Evolutionary conservation across 2,113 vertebrate genomes (phyloP).

Genomic region (Cariama cristata): DNA sequence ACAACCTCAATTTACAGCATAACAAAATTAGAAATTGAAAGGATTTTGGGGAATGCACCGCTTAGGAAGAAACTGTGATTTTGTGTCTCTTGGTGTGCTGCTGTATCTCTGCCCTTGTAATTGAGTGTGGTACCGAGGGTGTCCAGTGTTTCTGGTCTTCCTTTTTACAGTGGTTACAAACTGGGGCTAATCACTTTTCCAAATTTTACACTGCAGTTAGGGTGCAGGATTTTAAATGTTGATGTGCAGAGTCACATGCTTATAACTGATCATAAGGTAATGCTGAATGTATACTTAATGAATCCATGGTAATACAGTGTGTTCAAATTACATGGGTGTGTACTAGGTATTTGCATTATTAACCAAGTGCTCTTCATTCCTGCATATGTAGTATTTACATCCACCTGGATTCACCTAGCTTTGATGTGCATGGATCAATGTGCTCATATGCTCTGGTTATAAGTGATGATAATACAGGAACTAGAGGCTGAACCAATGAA

Average conservation of each 20-base stretch:
- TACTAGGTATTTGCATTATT: background rate
- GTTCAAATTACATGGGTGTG: background rate
- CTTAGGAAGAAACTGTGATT: background rate
- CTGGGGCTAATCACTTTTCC: background rate
- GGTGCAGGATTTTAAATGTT: background rate
- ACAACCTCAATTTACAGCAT: conserved; percentile 25
- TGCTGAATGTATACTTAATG: background rate
- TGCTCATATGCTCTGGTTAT: background rate
- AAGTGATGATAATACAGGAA: background rate
- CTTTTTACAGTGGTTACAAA: background rate
- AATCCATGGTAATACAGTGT: background rate
- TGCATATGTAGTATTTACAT: background rate
- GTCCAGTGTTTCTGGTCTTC: background rate
- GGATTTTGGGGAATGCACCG: background rate
- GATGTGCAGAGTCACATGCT: background rate
- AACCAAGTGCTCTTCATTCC: background rate
- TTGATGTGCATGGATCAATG: background rate
- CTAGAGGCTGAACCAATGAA: background rate
- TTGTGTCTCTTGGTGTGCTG: background rate
- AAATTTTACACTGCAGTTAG: background rate
- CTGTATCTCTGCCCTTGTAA: background rate
- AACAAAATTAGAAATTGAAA: background rate
- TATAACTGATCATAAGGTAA: background rate
- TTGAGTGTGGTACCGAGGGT: background rate
- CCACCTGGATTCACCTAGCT: background rate